Evolutionary conservation across 2,888 invertebrate species (phyloP).

Genomic region (Mythimna lalbum): DNA sequence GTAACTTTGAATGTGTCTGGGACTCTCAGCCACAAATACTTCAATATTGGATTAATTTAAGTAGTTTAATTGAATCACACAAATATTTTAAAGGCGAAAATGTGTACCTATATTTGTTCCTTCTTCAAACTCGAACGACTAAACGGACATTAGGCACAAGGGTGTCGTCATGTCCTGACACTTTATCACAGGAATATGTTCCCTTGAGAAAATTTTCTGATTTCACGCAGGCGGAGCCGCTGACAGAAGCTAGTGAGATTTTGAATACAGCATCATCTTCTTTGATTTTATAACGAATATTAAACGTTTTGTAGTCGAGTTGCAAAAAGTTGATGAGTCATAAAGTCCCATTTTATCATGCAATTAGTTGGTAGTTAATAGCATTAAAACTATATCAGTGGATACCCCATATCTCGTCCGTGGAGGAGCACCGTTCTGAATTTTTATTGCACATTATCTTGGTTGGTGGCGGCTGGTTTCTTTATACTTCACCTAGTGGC

Average conservation of each 20-base stretch:
- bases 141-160: no score
- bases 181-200: no score
- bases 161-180: no score
- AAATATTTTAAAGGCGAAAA: no score
- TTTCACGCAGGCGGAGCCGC: no score
- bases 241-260: constrained; percentile 1
- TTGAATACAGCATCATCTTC: background rate
- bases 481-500: constrained; percentile 72
- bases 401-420: constrained; percentile 70
- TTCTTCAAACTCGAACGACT: no score
- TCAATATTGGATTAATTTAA: constrained; percentile 28
- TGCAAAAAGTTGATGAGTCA: constrained; percentile 47
- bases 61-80: constrained; percentile 9
- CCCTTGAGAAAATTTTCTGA: no score
- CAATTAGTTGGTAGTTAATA: constrained; percentile 72
- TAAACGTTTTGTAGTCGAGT: constrained; percentile 14
- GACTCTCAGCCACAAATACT: constrained; percentile 25
- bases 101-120: no score
- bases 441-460: constrained; percentile 84
- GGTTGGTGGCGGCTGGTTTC: constrained; percentile 71
- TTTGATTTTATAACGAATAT: constrained; percentile 2
- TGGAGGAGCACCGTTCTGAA: constrained; percentile 79
- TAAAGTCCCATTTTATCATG: constrained; percentile 63
- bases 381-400: constrained; percentile 71
- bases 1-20: constrained; percentile 38